Conservation (phyloP, 92 coral and sea anemone species). For the Palythoa heliodiscus region DNA sequence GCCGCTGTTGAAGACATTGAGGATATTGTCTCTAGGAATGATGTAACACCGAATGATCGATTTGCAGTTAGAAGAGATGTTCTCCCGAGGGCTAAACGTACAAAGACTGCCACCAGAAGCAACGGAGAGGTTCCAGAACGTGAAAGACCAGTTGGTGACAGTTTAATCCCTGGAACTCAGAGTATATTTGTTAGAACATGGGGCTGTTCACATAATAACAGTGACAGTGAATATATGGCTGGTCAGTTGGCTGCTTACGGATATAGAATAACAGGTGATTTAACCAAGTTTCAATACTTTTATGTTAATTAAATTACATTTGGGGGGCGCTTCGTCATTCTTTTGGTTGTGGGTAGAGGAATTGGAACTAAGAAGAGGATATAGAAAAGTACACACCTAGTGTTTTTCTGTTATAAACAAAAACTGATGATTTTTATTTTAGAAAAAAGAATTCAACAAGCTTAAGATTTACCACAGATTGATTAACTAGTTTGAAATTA, state of each 20-base stretch:
- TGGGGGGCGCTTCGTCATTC: no score
- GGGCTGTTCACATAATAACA: conserved; percentile 99
- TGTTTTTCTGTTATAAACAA: no score
- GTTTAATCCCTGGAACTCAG: conserved; percentile 97
- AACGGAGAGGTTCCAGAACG: neutral
- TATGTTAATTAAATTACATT: neutral
- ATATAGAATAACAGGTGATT: conserved; percentile 83
- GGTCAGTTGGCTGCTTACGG: conserved; percentile 98
- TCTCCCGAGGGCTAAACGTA: conserved; percentile 64
- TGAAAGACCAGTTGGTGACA: conserved; percentile 80
- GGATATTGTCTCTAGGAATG: conserved; percentile 85
- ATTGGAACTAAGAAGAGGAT: no score
- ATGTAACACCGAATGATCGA: conserved; percentile 81
- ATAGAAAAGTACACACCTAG: no score
- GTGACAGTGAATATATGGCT: conserved; percentile 99
- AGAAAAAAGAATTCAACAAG: no score
- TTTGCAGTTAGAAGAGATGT: conserved; percentile 62
- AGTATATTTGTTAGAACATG: conserved; percentile 87
- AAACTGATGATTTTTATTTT: no score
- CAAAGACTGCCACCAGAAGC: conserved; percentile 1
- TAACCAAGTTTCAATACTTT: neutral
- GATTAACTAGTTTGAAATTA: no score
- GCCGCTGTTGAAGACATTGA: conserved; percentile 86
- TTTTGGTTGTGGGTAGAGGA: no score
- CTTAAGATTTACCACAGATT: no score